Percentiles rank a stretch among this genome's conserved stretches.
Conservation (phyloP, 2,888 invertebrate species). For the Drosophila buzzatii region DNA sequence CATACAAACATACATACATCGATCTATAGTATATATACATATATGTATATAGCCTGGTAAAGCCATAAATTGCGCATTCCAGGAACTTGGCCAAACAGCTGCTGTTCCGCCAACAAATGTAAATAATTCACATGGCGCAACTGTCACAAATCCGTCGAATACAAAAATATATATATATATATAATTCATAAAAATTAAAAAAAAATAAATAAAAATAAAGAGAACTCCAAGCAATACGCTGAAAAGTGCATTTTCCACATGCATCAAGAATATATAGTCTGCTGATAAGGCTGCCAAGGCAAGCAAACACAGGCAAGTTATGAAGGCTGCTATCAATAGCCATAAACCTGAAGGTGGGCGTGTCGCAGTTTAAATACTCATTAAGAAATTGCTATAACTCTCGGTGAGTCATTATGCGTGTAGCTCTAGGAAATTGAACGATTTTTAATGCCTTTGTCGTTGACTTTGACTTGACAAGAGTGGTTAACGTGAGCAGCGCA, state of each 20-base stretch:
- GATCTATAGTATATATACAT: background rate
- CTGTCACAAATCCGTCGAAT: background rate
- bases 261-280: too few species aligned
- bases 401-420: too few species aligned
- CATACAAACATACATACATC: constrained; percentile 1
- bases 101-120: background rate
- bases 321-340: too few species aligned
- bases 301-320: too few species aligned
- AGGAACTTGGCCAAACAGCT: constrained; percentile 13
- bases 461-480: too few species aligned
- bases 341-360: too few species aligned
- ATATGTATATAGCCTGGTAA: background rate
- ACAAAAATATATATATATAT: background rate
- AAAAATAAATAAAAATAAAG: background rate
- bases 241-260: background rate
- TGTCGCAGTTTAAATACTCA: too few species aligned
- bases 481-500: too few species aligned
- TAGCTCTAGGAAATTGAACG: too few species aligned
- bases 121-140: background rate
- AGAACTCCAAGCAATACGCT: background rate
- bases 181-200: background rate
- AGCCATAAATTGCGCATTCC: constrained; percentile 24
- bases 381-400: too few species aligned
- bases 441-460: too few species aligned
- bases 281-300: too few species aligned